These are phyloP conservation scores for Hafferia zeledoni DNA, from an alignment of 2,797 vertebrate species.

Conservation along the genomic window DNA sequence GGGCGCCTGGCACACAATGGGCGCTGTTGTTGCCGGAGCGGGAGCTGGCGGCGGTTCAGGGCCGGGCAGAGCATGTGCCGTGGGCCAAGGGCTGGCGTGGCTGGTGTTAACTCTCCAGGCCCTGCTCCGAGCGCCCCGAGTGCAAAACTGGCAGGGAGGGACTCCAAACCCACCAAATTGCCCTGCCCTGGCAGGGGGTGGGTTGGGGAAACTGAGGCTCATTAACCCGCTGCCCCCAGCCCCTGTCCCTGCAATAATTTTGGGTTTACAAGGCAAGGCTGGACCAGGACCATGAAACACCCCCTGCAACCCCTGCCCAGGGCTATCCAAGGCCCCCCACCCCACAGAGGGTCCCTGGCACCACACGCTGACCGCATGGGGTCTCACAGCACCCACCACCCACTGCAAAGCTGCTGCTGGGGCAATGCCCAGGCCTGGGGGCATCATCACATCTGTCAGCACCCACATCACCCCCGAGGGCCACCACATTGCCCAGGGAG, in stretches of 20 bases:
- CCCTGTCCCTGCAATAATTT: rapidly evolving
- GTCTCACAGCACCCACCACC: rapidly evolving
- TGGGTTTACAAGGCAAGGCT: background rate
- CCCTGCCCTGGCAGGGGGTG: rapidly evolving
- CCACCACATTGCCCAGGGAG: background rate
- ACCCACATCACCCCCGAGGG: background rate
- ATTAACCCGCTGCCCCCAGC: rapidly evolving
- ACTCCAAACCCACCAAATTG: rapidly evolving
- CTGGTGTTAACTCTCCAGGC: conserved; percentile 17
- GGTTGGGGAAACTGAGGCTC: background rate
- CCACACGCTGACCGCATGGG: rapidly evolving
- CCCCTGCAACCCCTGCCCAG: rapidly evolving
- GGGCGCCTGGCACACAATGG: background rate
- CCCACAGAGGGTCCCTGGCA: background rate
- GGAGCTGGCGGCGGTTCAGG: conserved; percentile 36
- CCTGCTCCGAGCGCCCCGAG: background rate
- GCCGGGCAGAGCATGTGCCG: conserved; percentile 2
- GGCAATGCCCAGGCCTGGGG: background rate
- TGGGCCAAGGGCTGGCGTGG: background rate
- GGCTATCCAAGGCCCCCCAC: background rate
- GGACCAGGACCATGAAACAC: rapidly evolving
- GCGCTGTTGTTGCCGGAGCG: background rate
- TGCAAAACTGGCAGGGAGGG: background rate
- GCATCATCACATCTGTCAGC: background rate
- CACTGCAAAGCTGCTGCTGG: rapidly evolving